These are phyloP conservation scores for Whitmania pigra DNA, from an alignment of 1,140 invertebrate genomes.

Conservation along the genomic window DNA sequence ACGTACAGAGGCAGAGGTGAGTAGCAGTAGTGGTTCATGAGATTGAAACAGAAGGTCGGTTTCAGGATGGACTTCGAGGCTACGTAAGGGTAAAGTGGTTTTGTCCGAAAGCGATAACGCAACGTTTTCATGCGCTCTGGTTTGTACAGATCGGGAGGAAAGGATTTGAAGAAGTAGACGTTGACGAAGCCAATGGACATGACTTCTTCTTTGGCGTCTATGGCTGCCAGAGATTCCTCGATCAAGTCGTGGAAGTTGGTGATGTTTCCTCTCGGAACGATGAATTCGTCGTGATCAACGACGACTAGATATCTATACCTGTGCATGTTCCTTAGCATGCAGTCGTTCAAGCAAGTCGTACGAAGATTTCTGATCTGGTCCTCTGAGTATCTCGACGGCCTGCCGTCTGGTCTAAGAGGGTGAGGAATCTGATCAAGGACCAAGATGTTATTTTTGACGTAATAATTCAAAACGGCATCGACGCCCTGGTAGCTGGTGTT, in stretches of 20 bases:
- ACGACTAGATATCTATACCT: slow-evolving; percentile 22
- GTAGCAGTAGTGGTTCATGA: slow-evolving; percentile 19
- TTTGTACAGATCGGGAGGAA: background rate
- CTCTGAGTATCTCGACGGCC: background rate
- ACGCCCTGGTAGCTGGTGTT: slow-evolving; percentile 3
- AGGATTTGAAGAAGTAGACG: slow-evolving; percentile 9
- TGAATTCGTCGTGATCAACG: slow-evolving; percentile 27
- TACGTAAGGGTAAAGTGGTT: too few relatives aligned
- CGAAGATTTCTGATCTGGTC: slow-evolving; percentile 5
- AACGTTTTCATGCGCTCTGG: background rate
- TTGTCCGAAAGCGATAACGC: background rate
- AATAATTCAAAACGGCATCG: slow-evolving; percentile 2
- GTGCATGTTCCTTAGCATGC: slow-evolving; percentile 27
- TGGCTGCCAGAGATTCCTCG: background rate
- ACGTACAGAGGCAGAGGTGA: background rate
- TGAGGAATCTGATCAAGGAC: background rate
- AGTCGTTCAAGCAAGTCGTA: slow-evolving; percentile 43
- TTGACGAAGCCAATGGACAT: slow-evolving; percentile 2
- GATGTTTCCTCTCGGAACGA: slow-evolving; percentile 24
- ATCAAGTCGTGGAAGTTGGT: background rate
- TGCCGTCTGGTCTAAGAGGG: background rate
- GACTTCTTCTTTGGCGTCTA: background rate
- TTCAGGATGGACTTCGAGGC: slow-evolving; percentile 6
- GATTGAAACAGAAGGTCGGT: slow-evolving; percentile 4
- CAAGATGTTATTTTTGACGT: background rate